Conservation (phyloP, 92 coral and sea anemone genomes). For the Hydrozoanthus gracilis region DNA sequence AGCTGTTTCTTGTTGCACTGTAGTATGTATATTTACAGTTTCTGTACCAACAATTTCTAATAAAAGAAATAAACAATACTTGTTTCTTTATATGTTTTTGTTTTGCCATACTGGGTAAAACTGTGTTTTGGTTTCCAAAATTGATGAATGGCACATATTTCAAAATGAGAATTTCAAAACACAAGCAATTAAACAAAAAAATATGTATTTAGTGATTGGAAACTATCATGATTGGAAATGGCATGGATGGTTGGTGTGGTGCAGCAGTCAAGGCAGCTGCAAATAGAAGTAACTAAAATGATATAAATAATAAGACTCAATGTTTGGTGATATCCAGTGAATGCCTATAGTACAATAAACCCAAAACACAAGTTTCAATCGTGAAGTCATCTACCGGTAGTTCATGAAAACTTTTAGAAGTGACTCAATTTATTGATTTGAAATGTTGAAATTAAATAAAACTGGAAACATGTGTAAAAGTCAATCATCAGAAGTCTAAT, state of each 20-base stretch:
- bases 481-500: conserved; percentile 6
- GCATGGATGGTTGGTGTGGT: conserved; percentile 2
- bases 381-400: background rate
- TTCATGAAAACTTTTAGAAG: background rate
- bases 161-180: background rate
- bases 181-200: background rate
- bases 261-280: conserved; percentile 1
- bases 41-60: background rate
- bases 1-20: background rate
- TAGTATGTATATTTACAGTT: background rate
- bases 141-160: background rate
- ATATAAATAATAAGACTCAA: conserved; percentile 1
- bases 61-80: conserved; percentile 4
- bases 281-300: conserved; percentile 2
- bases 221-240: conserved; percentile 2
- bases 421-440: background rate
- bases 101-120: conserved; percentile 7
- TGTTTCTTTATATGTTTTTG: conserved; percentile 5
- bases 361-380: conserved; percentile 7
- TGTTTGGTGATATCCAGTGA: conserved; percentile 5
- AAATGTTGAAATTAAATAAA: background rate
- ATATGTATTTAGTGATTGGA: background rate
- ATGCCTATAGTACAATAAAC: conserved; percentile 6
- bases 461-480: conserved; percentile 7
- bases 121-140: conserved; percentile 1